Evolutionary conservation across 1,140 invertebrate genomes (phyloP).

Genomic region (Drosophila kanapiae): DNA sequence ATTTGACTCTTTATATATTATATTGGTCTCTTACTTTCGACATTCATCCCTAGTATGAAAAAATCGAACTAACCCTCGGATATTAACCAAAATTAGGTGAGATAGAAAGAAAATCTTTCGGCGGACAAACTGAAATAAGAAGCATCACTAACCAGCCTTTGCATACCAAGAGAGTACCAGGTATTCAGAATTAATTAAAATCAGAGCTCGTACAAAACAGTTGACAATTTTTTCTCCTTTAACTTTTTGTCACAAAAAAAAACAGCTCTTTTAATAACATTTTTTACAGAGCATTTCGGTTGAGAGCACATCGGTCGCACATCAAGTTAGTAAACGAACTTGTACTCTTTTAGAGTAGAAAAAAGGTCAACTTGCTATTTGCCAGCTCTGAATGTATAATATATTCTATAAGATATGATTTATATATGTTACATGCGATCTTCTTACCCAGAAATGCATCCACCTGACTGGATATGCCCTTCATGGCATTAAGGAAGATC

Average conservation of each 20-base stretch:
- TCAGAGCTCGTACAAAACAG: not conserved
- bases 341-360: not conserved
- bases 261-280: not conserved
- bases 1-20: no score
- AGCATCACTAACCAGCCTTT: no score
- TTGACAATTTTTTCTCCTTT: not conserved
- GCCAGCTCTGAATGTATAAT: not conserved
- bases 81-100: not conserved
- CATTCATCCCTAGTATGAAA: no score
- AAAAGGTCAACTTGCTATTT: not conserved
- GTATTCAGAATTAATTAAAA: not conserved
- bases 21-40: no score
- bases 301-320: no score
- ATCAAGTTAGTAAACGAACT: no score
- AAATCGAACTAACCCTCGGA: not conserved
- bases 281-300: not conserved
- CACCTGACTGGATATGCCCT: constrained; percentile 95
- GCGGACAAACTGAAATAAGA: not conserved
- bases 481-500: constrained; percentile 97
- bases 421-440: no score
- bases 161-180: constrained; percentile 5
- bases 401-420: no score
- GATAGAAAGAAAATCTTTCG: not conserved
- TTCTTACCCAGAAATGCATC: constrained; percentile 97
- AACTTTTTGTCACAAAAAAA: not conserved